Base-by-base conservation (phyloP, 2,797 vertebrate species). In the Phataginus tricuspis region DNA sequence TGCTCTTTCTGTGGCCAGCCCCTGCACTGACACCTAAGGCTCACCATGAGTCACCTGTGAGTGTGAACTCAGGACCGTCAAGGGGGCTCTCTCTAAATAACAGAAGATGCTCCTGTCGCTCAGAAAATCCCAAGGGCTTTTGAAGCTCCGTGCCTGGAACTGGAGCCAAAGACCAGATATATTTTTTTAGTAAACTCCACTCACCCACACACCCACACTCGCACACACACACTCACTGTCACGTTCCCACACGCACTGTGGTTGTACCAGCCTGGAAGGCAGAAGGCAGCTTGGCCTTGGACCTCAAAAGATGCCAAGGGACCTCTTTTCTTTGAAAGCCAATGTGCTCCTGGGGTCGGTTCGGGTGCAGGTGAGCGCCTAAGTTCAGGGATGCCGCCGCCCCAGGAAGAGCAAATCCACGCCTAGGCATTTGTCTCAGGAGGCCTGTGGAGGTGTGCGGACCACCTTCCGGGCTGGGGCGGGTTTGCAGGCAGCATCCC, bases 41-140 rank as follows among this genome's bases (percentile, higher is more conserved):
- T 64, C 57, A 15, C 37, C 21, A 5, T 45, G 64, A 83, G 82
- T 74, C 29, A 51, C 72, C 78, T 90, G 83, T 55, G 31, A 34
- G 15, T 23, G 23, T 31, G 16, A 61, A 66, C 51, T 49, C 63
- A 75, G 37, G 77, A 25, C 39, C 39, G 34, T 21, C 27, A 29
- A 39, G n/a, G 90, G 55, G 66, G 13, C 37, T 88, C 5, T 77
- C 77, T 80, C 37, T 27, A 68, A 34, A 14, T 39, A 55, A 55
- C 29, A 29, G 31, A 72, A 64, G 64, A 68, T 72, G 39, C 29
- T 13, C 49, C 39, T n/a, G 11, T 75, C 82, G 15, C 57, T 87
- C 42, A 37, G 94, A 87, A 89, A 96, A 63, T 69, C n/a, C 83
- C 79, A 94, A 34, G 84, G 51, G 37, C 11, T 82, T 74, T 18